Percentiles rank a stretch among this genome's conserved stretches.
Conservation (phyloP, 2,797 vertebrate genomes). For the Gallinago nigripennis region DNA sequence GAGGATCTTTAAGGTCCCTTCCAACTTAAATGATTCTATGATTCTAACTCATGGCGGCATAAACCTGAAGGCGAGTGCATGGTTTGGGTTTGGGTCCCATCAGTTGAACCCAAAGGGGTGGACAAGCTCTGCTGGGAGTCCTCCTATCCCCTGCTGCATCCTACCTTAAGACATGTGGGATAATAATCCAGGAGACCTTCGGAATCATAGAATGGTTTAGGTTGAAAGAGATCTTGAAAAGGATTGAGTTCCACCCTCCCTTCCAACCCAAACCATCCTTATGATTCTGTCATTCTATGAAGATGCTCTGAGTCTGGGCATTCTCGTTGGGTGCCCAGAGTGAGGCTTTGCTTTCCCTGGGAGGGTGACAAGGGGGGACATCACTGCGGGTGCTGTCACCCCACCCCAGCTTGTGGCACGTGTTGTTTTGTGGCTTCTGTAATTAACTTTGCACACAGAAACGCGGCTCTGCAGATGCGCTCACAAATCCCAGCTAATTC, state of each 20-base stretch:
- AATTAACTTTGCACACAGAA: conserved; percentile 55
- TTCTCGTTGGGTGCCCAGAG: no score
- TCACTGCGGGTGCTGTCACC: not conserved
- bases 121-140: not conserved
- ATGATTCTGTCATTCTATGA: no score
- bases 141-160: not conserved
- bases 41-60: rapidly evolving
- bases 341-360: no score
- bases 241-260: not conserved
- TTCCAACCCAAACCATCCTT: no score
- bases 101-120: not conserved
- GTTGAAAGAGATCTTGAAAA: not conserved
- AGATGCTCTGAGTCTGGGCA: no score
- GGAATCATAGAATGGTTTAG: not conserved
- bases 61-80: not conserved
- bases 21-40: no score
- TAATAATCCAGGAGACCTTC: not conserved
- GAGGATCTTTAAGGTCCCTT: no score
- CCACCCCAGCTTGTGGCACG: rapidly evolving
- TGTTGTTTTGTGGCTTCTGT: conserved; percentile 5
- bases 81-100: not conserved
- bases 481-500: conserved; percentile 63
- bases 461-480: conserved; percentile 44
- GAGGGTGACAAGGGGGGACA: not conserved
- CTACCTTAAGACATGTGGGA: rapidly evolving